Base-by-base conservation (phyloP, 2,888 invertebrate species). In the Pseudococcus viburni region DNA sequence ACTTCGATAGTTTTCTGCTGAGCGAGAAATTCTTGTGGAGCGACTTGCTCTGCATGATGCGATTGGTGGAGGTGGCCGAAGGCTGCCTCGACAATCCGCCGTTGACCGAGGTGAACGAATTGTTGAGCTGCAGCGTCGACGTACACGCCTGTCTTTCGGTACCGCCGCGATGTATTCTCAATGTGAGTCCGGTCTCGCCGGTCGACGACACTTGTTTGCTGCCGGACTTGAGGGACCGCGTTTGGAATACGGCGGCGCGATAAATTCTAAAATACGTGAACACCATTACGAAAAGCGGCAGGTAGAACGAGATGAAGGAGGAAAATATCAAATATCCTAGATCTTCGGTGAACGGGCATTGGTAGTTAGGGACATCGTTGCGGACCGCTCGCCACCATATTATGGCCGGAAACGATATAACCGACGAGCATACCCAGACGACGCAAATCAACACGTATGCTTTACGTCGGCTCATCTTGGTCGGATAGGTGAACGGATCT, bases 331-430 rank as follows among this genome's bases (percentile, higher is more conserved):
- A 94, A 92, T 99, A 99, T 89, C 97, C 97, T 90, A 97, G 93
- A 92, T 98, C 97, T 92, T 99, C 98, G 90, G 99, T 99, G 92
- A 99, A 99, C 86, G 96, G 96, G 92, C 99, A 99, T 92, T 96
- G 96, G 91, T 95, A 95, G 90, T 94, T 94, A 11, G 96, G 96
- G 90, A 96, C 95, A 90, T 95, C 96, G 85, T 94, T 94, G 55
- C 97, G 93, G 0, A 96, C 98, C 0, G 96, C 96, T n/a, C 97
- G 93, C 97, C 97, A 97, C 97, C 97, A 97, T 6, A 96, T 95
- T 89, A 99, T 99, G 2, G 99, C 99, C 4, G 99, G 99, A 92
- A 99, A 99, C 5, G 99, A 99, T 91, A 99, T 98, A 33, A 97
- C 95, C 89, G 98, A 96, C 17, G 99, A 98, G 92, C 98, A 98